These are phyloP conservation scores for Epinotia ramella DNA, from an alignment of 2,888 invertebrate species.

Conservation along the genomic window DNA sequence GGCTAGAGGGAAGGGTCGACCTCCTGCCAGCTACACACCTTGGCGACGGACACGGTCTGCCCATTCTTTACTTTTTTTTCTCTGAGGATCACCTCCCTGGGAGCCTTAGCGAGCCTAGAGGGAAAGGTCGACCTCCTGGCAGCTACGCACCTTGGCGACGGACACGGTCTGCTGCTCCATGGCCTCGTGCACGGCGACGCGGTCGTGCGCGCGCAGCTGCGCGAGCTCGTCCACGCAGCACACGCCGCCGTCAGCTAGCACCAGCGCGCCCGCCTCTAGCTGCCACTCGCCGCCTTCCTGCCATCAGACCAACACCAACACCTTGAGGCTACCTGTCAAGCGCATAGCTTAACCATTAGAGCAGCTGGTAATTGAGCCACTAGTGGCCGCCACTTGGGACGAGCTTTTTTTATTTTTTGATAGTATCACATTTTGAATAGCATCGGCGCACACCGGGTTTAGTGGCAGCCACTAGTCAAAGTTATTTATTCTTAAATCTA, in stretches of 20 bases:
- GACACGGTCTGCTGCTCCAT: constrained; percentile 98
- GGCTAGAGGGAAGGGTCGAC: no score
- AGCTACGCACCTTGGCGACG: constrained; percentile 90
- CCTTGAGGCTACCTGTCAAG: neutral
- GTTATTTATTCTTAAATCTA: no score
- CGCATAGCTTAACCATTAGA: no score
- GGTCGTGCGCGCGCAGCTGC: constrained; percentile 92
- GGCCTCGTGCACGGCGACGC: constrained; percentile 94
- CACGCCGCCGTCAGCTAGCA: constrained; percentile 94
- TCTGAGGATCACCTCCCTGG: no score
- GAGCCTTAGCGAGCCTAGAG: no score
- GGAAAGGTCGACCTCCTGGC: no score
- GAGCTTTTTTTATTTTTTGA: no score
- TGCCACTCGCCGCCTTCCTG: constrained; percentile 96
- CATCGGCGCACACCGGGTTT: no score
- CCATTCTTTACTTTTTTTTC: constrained; percentile 58
- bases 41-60: constrained; percentile 96
- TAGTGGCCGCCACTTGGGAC: no score
- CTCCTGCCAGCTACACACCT: constrained; percentile 79
- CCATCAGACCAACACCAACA: neutral
- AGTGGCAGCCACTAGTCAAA: no score
- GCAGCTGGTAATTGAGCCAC: no score
- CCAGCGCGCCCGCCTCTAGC: constrained; percentile 95
- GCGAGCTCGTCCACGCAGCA: constrained; percentile 97
- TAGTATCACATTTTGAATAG: no score